Evolutionary conservation across 1,140 invertebrate species (phyloP).

Genomic region (Drosophila sp.): DNA sequence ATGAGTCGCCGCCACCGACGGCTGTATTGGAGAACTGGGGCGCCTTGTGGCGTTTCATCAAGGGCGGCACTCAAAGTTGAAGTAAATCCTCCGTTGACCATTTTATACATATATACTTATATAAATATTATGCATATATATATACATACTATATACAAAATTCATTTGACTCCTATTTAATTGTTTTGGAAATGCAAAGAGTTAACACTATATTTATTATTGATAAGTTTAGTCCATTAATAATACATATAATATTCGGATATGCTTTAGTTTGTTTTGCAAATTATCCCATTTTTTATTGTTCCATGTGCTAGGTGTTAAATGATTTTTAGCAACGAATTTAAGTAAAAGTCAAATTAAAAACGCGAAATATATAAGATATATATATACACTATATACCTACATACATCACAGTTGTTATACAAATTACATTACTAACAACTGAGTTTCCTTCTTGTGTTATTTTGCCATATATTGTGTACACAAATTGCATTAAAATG

Average conservation of each 20-base stretch:
- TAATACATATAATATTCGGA: conserved; percentile 2
- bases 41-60: conserved; percentile 8
- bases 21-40: conserved; percentile 1
- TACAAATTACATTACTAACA: conserved; percentile 3
- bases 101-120: conserved; percentile 2
- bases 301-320: conserved; percentile 15
- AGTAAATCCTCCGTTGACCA: conserved; percentile 19
- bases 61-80: conserved; percentile 15
- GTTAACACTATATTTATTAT: conserved; percentile 15
- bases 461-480: conserved; percentile 15
- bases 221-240: conserved; percentile 13
- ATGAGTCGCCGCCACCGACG: neutral
- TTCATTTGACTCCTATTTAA: conserved; percentile 14
- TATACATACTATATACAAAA: neutral
- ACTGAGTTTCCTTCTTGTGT: neutral
- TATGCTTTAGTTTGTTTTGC: conserved; percentile 1
- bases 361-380: neutral
- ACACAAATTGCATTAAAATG: conserved; percentile 1
- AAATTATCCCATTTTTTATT: neutral
- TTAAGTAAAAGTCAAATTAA: conserved; percentile 8
- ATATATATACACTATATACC: neutral
- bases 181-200: conserved; percentile 9
- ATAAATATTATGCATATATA: neutral
- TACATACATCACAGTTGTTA: conserved; percentile 12
- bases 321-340: conserved; percentile 19